Conservation (phyloP, 2,888 invertebrate species). For the Hirtodrosophila duncani region DNA sequence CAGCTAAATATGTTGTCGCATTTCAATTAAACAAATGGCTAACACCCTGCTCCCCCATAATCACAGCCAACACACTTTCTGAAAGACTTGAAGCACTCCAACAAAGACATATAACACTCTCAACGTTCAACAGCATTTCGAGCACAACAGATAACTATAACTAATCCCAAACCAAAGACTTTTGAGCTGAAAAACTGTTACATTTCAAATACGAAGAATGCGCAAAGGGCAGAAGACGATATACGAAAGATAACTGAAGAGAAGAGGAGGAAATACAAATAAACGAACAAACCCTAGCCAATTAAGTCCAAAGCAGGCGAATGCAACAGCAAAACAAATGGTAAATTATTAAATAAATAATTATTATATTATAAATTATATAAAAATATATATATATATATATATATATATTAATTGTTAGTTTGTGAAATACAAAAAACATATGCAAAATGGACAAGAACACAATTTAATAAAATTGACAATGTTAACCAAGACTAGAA, state of each 20-base stretch:
- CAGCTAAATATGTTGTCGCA: slow-evolving; percentile 1
- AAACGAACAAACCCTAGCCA: slow-evolving; percentile 30
- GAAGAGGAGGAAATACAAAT: slow-evolving; percentile 2
- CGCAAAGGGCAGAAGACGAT: neutral
- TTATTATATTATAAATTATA: slow-evolving; percentile 31
- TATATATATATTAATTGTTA: slow-evolving; percentile 61
- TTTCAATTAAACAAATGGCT: slow-evolving; percentile 19
- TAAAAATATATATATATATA: slow-evolving; percentile 33
- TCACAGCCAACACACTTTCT: slow-evolving; percentile 29
- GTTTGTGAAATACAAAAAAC: slow-evolving; percentile 52
- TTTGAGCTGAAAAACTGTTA: slow-evolving; percentile 46
- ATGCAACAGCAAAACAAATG: slow-evolving; percentile 30
- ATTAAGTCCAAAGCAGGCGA: slow-evolving; percentile 33
- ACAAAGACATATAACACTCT: slow-evolving; percentile 18
- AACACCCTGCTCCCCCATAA: neutral
- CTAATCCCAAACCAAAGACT: slow-evolving; percentile 22
- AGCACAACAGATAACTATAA: too few relatives aligned
- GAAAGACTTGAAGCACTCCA: slow-evolving; percentile 49
- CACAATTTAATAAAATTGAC: slow-evolving; percentile 54
- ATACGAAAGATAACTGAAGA: too few relatives aligned
- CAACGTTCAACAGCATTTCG: too few relatives aligned
- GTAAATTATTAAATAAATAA: slow-evolving; percentile 34
- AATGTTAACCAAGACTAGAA: slow-evolving; percentile 52
- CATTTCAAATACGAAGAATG: slow-evolving; percentile 36
- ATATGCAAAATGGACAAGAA: slow-evolving; percentile 43